A percentile compares a stretch with the other conserved stretches of the same genome.
Conservation (phyloP, 2,888 invertebrate genomes). For the Meghimatium bilineatum region DNA sequence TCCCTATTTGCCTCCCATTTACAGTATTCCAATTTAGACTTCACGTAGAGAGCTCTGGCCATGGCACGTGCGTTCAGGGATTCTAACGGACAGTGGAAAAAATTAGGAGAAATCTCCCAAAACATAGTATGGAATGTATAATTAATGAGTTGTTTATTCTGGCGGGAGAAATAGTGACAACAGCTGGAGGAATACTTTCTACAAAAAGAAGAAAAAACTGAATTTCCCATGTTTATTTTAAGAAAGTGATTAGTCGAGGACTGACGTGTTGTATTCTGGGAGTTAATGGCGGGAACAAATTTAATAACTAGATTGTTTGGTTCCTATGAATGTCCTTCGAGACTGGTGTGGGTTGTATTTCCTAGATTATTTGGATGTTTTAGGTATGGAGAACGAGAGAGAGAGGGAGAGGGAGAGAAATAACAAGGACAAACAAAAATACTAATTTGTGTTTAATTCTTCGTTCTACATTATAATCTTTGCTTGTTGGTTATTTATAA, state of each 20-base stretch:
- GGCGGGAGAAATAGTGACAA: not conserved
- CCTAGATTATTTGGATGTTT: too few relatives aligned
- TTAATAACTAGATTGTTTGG: too few relatives aligned
- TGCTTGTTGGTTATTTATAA: too few relatives aligned
- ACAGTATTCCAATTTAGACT: not conserved
- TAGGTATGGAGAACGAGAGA: not conserved
- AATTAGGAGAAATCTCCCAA: not conserved
- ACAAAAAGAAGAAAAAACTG: too few relatives aligned
- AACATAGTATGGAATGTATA: not conserved
- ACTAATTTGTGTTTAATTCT: too few relatives aligned
- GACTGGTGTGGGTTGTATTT: too few relatives aligned
- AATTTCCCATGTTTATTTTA: not conserved
- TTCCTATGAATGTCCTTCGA: too few relatives aligned
- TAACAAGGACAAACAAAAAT: not conserved
- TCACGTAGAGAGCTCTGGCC: not conserved
- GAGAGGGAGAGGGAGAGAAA: not conserved
- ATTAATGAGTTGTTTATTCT: slow-evolving; percentile 2
- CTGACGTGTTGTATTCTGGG: not conserved
- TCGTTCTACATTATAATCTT: too few relatives aligned
- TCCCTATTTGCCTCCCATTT: not conserved
- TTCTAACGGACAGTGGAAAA: not conserved
- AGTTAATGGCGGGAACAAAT: not conserved
- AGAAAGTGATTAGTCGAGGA: not conserved
- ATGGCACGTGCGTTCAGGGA: not conserved
- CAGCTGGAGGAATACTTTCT: not conserved